A percentile compares a stretch with the other conserved stretches of the same genome.
phyloP scores from a whole-genome alignment of 2,113 vertebrate species.

The Pangasianodon gigas region DNA sequence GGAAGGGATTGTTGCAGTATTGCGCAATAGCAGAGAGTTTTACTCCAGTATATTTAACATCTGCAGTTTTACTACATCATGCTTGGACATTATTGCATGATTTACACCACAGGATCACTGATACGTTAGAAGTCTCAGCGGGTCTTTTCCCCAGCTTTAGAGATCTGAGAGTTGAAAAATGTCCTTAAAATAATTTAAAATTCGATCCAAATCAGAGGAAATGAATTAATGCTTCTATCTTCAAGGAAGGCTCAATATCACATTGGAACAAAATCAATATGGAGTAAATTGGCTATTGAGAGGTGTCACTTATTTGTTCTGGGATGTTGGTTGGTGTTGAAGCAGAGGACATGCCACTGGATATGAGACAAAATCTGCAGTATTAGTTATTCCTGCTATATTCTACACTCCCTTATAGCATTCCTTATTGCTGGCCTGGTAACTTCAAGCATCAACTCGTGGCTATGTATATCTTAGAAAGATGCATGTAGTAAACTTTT shows the following conservation, averaged over 20 bases:
- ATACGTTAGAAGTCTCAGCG: not conserved
- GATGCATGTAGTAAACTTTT: not conserved
- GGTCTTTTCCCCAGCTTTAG: not conserved
- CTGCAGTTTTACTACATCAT: not conserved
- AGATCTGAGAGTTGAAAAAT: not conserved
- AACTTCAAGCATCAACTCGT: not conserved
- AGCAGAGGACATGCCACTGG: not conserved
- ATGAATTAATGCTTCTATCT: conserved; percentile 7
- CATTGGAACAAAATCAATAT: conserved; percentile 28
- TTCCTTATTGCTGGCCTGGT: not conserved
- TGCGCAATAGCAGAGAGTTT: not conserved
- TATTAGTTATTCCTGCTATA: not conserved
- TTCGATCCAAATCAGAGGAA: conserved; percentile 19
- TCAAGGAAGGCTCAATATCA: conserved; percentile 21
- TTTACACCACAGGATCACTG: not conserved
- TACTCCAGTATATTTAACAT: not conserved
- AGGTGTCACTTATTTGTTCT: conserved; percentile 42
- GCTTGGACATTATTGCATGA: not conserved
- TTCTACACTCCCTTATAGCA: not conserved
- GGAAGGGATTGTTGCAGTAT: not conserved
- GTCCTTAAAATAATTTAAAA: conserved; percentile 21
- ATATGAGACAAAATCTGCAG: not conserved
- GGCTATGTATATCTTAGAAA: not conserved
- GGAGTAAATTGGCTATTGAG: conserved; percentile 41
- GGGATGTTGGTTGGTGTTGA: not conserved